Base-by-base conservation (phyloP, 2,888 invertebrate genomes). In the Gymnocheta viridis region DNA sequence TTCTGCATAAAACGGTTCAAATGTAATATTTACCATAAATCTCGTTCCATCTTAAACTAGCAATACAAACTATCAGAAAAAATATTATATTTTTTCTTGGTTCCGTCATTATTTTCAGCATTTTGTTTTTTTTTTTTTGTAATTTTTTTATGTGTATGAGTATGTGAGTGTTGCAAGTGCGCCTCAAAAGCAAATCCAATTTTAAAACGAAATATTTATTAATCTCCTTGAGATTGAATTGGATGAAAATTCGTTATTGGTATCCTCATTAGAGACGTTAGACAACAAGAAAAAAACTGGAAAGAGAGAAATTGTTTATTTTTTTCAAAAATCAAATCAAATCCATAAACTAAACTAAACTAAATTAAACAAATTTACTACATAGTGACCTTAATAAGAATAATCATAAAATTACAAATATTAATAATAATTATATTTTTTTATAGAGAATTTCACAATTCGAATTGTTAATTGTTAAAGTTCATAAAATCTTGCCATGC, bases 11-110 rank as follows among this genome's bases (percentile, higher is more conserved):
- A 49, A 35, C 6, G 5, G 51, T 62, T 38, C 12, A 47, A 62
- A 76, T 47, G 4, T 56, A 35, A 54, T 14, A 87, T 90, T 89
- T 82, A 90, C 89, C 89, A 82, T 86, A 86, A 82, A 85, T 89
- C 85, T 86, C 81, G 78, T 86, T 69, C 62, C 87, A 82, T 83
- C 87, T 86, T 77, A 89, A 85, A 73, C 86, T 85, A 62, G 86
- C 83, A 76, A 89, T 76, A 56, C 86, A 66, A 74, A 87, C 86
- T 82, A 87, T 73, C 66, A 84, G 72, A 66, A 87, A 66, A 81
- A 87, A 74, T 44, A 84, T 69, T 24, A 56, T 73, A 73, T 73
- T 56, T 81, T 81, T 77, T 67, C 62, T 77, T 27, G 67, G 60
- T 58, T 80, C 74, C 70, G 67, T 83, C 79, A 83, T 86, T 41